Evolutionary conservation across 2,888 invertebrate species (phyloP).

Genomic region (Drosophila stalkeri): DNA sequence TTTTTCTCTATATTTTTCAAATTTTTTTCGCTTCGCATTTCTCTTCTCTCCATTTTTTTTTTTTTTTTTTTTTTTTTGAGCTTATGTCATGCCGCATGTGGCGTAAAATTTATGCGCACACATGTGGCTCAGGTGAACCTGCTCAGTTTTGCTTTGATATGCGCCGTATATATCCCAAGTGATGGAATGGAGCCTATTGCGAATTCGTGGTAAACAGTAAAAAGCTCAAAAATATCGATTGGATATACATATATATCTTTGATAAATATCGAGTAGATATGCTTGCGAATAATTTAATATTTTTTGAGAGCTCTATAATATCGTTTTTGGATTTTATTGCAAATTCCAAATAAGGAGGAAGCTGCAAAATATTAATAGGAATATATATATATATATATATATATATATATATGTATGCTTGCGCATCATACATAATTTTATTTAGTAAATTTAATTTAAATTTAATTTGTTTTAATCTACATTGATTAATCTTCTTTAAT

Average conservation of each 20-base stretch:
- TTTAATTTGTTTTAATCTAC: too few relatives aligned
- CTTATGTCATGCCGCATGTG: conserved; percentile 52
- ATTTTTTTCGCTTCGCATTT: conserved; percentile 2
- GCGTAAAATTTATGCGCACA: conserved; percentile 68
- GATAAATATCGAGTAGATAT: neutral
- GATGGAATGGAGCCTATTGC: neutral
- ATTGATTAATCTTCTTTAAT: too few relatives aligned
- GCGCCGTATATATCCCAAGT: neutral
- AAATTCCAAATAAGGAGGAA: too few relatives aligned
- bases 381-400: too few relatives aligned
- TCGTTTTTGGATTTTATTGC: too few relatives aligned
- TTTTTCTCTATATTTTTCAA: conserved; percentile 37
- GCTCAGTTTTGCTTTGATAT: conserved; percentile 18
- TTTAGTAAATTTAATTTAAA: too few relatives aligned
- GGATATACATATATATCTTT: neutral
- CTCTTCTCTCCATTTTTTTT: conserved; percentile 10
- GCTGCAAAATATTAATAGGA: too few relatives aligned
- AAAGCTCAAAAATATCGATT: neutral
- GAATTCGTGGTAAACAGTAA: neutral
- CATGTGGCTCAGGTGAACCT: conserved; percentile 63
- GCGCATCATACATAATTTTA: too few relatives aligned
- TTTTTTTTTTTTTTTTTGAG: conserved; percentile 3
- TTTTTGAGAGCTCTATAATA: neutral
- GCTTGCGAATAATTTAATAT: neutral
- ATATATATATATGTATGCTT: too few relatives aligned